Percentiles rank a stretch among this genome's conserved stretches.
Evolutionary conservation across 2,888 invertebrate species (phyloP).

Genomic region (Cheilosia variabilis): DNA sequence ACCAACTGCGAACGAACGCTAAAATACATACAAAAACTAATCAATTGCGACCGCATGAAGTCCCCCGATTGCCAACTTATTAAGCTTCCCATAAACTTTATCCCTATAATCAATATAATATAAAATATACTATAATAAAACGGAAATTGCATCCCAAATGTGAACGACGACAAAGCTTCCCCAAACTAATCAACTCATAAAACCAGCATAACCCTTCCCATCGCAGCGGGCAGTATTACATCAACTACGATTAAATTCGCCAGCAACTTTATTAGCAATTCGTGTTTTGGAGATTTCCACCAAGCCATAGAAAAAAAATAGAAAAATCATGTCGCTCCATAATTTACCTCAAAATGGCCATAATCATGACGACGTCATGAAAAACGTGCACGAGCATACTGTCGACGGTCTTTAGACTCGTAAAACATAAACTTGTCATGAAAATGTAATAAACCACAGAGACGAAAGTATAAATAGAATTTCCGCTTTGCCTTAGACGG

Average conservation of each 20-base stretch:
- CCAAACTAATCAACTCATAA: too few relatives aligned
- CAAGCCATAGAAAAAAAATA: background rate
- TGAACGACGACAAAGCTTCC: too few relatives aligned
- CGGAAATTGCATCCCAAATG: too few relatives aligned
- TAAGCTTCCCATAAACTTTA: too few relatives aligned
- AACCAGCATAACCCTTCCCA: too few relatives aligned
- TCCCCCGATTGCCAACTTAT: too few relatives aligned
- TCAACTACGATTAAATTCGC: slow-evolving; percentile 18
- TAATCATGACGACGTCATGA: slow-evolving; percentile 51
- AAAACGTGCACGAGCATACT: slow-evolving; percentile 50
- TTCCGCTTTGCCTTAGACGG: background rate
- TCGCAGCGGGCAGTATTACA: too few relatives aligned
- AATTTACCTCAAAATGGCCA: slow-evolving; percentile 50
- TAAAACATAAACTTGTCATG: slow-evolving; percentile 42
- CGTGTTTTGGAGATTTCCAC: slow-evolving; percentile 37
- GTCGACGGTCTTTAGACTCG: slow-evolving; percentile 19
- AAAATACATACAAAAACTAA: too few relatives aligned
- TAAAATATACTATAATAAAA: too few relatives aligned
- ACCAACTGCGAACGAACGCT: too few relatives aligned
- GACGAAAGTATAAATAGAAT: background rate
- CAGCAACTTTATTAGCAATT: slow-evolving; percentile 53
- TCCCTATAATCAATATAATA: too few relatives aligned
- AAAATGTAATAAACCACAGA: slow-evolving; percentile 45
- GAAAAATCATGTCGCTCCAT: slow-evolving; percentile 50
- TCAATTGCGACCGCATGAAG: too few relatives aligned